A percentile compares a stretch with the other conserved stretches of the same genome.
Evolutionary conservation across 1,140 invertebrate genomes (phyloP).

Genomic region (Octopus sinensis): DNA sequence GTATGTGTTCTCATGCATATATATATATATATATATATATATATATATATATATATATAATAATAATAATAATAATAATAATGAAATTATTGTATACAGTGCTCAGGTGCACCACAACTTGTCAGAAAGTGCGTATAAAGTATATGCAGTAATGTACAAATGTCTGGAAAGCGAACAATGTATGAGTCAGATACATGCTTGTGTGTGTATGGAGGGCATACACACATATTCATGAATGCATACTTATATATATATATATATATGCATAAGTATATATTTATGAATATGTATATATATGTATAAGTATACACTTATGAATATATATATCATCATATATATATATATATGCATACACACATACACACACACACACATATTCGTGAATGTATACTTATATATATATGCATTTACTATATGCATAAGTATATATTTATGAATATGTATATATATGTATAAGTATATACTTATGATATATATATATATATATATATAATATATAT

Average conservation of each 20-base stretch:
- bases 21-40: not conserved
- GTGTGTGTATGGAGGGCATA: not conserved
- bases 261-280: not conserved
- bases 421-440: too few relatives aligned
- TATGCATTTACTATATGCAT: too few relatives aligned
- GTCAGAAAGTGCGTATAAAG: not conserved
- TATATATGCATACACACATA: not conserved
- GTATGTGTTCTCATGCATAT: not conserved
- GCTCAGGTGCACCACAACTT: too few relatives aligned
- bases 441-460: too few relatives aligned
- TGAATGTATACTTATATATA: not conserved
- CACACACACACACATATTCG: not conserved
- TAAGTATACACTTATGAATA: not conserved
- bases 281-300: not conserved
- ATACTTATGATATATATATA: too few relatives aligned
- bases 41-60: slow-evolving; percentile 10
- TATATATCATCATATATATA: not conserved
- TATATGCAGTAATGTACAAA: not conserved
- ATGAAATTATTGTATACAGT: too few relatives aligned
- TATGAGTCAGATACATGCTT: not conserved
- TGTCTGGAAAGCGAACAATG: not conserved
- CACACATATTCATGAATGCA: not conserved
- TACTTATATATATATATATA: not conserved
- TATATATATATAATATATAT: too few relatives aligned
- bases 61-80: slow-evolving; percentile 3